A percentile compares a stretch with the other conserved stretches of the same genome.
These are phyloP conservation scores for Laterallus jamaicensis DNA, from an alignment of 2,113 vertebrate species.

Conservation along the genomic window DNA sequence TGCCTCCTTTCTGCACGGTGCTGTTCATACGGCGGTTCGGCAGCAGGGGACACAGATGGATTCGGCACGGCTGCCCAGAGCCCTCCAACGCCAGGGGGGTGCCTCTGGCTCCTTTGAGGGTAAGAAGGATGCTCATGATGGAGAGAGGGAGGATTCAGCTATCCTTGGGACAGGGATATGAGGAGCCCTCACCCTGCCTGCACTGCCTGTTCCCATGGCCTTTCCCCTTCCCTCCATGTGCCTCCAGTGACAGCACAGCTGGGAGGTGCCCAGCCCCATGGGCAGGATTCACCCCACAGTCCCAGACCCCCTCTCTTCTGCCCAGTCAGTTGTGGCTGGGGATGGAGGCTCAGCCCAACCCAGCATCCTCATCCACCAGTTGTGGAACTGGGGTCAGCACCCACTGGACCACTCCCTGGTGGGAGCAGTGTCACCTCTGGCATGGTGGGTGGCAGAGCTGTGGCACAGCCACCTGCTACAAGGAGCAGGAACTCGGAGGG, in stretches of 20 bases:
- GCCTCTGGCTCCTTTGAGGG: not conserved
- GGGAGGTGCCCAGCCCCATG: accelerated
- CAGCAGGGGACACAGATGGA: accelerated
- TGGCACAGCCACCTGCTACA: accelerated
- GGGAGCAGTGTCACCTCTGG: accelerated
- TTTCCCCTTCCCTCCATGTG: not conserved
- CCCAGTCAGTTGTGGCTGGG: accelerated
- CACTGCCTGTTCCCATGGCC: not conserved
- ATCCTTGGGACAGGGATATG: accelerated
- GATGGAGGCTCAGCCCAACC: not conserved
- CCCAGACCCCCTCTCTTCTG: not conserved
- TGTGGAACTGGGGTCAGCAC: accelerated
- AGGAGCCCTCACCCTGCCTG: not conserved
- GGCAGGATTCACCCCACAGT: not conserved
- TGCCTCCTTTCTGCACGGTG: not conserved
- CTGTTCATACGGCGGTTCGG: not conserved
- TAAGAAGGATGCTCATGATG: accelerated
- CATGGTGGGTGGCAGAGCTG: not conserved
- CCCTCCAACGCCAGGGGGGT: accelerated
- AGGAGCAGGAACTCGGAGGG: not conserved
- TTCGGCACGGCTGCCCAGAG: accelerated
- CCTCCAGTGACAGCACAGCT: not conserved
- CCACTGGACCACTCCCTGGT: accelerated
- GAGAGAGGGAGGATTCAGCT: not conserved
- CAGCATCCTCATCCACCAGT: accelerated